These are phyloP conservation scores for Rhadinocentrus ornatus DNA, from an alignment of 2,797 vertebrate genomes.

Conservation along the genomic window DNA sequence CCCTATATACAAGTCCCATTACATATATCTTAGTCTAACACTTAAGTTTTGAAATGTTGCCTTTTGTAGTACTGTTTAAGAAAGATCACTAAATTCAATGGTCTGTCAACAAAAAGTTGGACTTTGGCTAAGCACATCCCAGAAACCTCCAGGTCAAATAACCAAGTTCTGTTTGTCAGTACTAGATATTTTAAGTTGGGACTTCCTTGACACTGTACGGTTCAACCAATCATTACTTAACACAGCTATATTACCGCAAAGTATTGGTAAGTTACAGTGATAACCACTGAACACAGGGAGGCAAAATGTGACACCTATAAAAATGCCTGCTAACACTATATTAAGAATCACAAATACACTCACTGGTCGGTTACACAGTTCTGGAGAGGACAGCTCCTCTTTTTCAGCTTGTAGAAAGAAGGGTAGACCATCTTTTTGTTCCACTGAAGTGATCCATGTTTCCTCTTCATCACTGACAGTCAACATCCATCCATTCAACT, in stretches of 20 bases:
- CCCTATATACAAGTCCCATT: background rate
- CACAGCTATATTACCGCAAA: background rate
- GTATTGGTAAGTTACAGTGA: background rate
- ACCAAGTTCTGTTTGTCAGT: constrained; percentile 53
- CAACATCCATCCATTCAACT: constrained; percentile 55
- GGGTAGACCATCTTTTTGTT: constrained; percentile 73
- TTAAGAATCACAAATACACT: constrained; percentile 72
- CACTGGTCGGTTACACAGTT: constrained; percentile 90
- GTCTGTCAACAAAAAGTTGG: constrained; percentile 64
- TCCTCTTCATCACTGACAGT: constrained; percentile 55
- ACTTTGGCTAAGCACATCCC: constrained; percentile 69
- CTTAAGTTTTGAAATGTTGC: background rate
- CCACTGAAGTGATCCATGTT: constrained; percentile 60
- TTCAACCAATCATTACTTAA: constrained; percentile 34
- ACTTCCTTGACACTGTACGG: constrained; percentile 1
- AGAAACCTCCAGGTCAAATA: constrained; percentile 55
- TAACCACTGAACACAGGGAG: background rate
- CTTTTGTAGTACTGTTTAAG: constrained; percentile 21
- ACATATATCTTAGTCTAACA: constrained; percentile 15
- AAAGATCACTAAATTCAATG: constrained; percentile 41
- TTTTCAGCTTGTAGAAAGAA: constrained; percentile 84
- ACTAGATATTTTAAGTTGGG: constrained; percentile 21
- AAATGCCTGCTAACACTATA: background rate
- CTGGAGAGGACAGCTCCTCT: constrained; percentile 91
- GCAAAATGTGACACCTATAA: background rate